A percentile compares a stretch with the other conserved stretches of the same genome.
phyloP scores from a whole-genome alignment of 1,140 invertebrate genomes.

The Danaus melanippus region DNA sequence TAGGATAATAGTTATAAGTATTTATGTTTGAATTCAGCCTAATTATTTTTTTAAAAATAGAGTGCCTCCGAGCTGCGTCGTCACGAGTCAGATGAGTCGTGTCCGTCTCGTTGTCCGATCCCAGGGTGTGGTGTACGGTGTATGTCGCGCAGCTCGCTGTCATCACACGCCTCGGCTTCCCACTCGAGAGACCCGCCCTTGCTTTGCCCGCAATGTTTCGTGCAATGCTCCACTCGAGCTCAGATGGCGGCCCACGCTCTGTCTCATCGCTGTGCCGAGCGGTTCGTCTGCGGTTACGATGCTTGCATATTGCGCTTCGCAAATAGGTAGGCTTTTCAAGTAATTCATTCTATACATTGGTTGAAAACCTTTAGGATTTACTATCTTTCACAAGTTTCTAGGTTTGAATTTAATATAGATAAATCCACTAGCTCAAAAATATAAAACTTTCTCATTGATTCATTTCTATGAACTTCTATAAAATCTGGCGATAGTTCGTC shows the following conservation, averaged over 20 bases:
- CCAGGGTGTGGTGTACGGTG: slow-evolving; percentile 27
- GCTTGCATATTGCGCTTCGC: slow-evolving; percentile 54
- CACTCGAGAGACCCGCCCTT: slow-evolving; percentile 21
- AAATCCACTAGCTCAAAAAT: too few relatives aligned
- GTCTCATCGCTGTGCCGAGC: slow-evolving; percentile 41
- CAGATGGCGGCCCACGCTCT: slow-evolving; percentile 37
- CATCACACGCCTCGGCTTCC: slow-evolving; percentile 28
- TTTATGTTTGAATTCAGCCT: too few relatives aligned
- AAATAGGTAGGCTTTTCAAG: slow-evolving; percentile 19
- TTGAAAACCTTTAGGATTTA: background rate
- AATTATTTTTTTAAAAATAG: slow-evolving; percentile 3
- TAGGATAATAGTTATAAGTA: too few relatives aligned
- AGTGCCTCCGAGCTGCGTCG: slow-evolving; percentile 28
- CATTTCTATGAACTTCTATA: too few relatives aligned
- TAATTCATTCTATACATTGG: background rate
- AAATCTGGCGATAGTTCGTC: too few relatives aligned
- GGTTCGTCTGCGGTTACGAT: slow-evolving; percentile 55
- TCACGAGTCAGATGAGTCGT: slow-evolving; percentile 23
- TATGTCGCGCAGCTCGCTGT: slow-evolving; percentile 25
- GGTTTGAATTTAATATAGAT: too few relatives aligned
- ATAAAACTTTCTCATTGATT: too few relatives aligned
- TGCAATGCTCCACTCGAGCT: slow-evolving; percentile 15
- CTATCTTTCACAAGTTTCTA: background rate
- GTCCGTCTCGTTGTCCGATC: slow-evolving; percentile 24
- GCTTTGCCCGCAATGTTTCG: slow-evolving; percentile 43